Conservation (phyloP, 2,113 vertebrate genomes). For the Myanophis thanlyinensis region DNA sequence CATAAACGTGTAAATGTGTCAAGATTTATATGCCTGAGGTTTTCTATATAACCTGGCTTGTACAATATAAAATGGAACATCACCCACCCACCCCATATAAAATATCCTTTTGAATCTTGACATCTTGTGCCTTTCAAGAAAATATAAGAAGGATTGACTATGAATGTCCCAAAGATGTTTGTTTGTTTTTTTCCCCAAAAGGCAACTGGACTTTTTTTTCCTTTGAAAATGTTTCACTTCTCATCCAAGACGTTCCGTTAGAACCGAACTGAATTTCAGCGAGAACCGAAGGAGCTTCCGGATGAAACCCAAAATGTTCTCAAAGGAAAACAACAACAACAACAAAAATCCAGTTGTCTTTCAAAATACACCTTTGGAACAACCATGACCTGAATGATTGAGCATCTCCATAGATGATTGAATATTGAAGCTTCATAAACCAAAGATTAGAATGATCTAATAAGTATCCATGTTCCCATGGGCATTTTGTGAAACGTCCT, state of each 20-base stretch:
- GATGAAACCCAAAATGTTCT: too few species aligned
- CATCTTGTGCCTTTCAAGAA: neutral
- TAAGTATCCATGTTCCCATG: neutral
- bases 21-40: too few species aligned
- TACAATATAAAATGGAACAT: too few species aligned
- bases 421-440: neutral
- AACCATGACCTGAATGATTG: neutral
- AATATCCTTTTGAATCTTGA: too few species aligned
- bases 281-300: too few species aligned
- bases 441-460: neutral
- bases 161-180: neutral
- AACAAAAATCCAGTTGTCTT: neutral
- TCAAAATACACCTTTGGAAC: neutral
- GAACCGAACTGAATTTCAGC: neutral
- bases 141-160: neutral
- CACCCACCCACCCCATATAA: too few species aligned
- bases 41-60: too few species aligned
- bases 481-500: neutral
- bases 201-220: neutral
- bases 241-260: neutral
- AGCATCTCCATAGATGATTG: neutral
- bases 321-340: too few species aligned
- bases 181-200: neutral
- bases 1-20: too few species aligned
- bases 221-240: neutral